Evolutionary conservation across 2,888 invertebrate species (phyloP).

Genomic region (Erannis defoliaria): DNA sequence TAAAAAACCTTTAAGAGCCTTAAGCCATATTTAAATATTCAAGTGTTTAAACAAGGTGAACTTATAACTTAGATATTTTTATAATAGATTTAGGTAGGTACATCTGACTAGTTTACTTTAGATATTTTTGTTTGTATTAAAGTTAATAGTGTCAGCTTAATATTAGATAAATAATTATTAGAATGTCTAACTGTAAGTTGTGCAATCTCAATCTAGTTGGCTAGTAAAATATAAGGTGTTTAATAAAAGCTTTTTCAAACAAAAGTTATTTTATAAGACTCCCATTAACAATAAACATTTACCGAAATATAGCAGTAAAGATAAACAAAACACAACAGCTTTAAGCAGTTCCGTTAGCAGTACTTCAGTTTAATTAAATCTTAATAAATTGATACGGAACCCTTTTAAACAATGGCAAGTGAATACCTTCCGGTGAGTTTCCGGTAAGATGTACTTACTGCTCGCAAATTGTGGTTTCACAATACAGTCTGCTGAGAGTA

Average conservation of each 20-base stretch:
- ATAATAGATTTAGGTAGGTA: too few relatives aligned
- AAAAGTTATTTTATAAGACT: background rate
- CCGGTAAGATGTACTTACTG: constrained; percentile 5
- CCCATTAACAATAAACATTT: constrained; percentile 1
- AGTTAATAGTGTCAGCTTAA: too few relatives aligned
- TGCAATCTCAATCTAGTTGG: too few relatives aligned
- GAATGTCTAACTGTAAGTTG: too few relatives aligned
- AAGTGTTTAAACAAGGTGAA: too few relatives aligned
- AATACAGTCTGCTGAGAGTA: constrained; percentile 7
- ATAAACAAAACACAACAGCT: constrained; percentile 2
- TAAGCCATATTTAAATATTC: too few relatives aligned
- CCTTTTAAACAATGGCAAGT: constrained; percentile 12
- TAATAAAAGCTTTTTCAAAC: background rate
- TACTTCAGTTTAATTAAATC: constrained; percentile 12
- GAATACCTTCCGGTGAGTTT: constrained; percentile 13
- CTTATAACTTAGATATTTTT: too few relatives aligned
- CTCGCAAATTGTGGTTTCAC: constrained; percentile 14
- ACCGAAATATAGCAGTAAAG: background rate
- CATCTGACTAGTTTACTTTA: too few relatives aligned
- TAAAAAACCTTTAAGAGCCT: too few relatives aligned
- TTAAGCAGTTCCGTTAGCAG: constrained; percentile 2
- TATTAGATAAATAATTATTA: too few relatives aligned
- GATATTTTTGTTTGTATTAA: too few relatives aligned
- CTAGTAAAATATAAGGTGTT: too few relatives aligned
- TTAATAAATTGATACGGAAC: constrained; percentile 20